Conservation (phyloP, 92 coral and sea anemone species). For the Porites lobata region DNA sequence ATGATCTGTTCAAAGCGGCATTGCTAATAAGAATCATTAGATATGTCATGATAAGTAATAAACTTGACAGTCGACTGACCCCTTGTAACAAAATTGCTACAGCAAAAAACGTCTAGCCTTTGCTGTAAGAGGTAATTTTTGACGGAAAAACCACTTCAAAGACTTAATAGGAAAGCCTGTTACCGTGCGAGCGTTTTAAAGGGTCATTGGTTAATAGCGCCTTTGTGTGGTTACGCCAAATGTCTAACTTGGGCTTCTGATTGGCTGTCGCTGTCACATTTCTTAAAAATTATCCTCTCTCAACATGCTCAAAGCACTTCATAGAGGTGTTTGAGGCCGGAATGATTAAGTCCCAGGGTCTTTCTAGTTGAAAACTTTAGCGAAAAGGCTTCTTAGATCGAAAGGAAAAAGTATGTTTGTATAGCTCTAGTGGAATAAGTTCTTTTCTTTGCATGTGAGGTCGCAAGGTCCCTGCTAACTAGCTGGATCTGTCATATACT, state of each 20-base stretch:
- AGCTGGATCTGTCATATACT: slow-evolving; percentile 74
- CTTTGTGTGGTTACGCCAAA: slow-evolving; percentile 56
- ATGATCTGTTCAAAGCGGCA: slow-evolving; percentile 49
- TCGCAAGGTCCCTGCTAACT: slow-evolving; percentile 73
- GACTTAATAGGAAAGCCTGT: background rate
- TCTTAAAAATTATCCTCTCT: slow-evolving; percentile 54
- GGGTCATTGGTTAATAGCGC: slow-evolving; percentile 44
- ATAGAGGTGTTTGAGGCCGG: slow-evolving; percentile 50
- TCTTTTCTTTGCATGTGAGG: slow-evolving; percentile 17
- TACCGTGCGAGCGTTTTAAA: background rate
- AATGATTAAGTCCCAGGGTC: slow-evolving; percentile 26
- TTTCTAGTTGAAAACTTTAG: slow-evolving; percentile 34
- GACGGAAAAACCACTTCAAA: slow-evolving; percentile 31
- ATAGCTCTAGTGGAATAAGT: slow-evolving; percentile 11
- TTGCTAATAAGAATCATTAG: slow-evolving; percentile 52
- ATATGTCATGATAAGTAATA: slow-evolving; percentile 30
- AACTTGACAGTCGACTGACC: slow-evolving; percentile 24
- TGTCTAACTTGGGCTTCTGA: slow-evolving; percentile 44
- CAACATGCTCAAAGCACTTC: slow-evolving; percentile 26
- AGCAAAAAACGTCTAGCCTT: background rate
- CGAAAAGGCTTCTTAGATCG: slow-evolving; percentile 9
- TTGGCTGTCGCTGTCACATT: slow-evolving; percentile 59
- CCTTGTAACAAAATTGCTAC: slow-evolving; percentile 17
- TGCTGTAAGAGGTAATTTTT: slow-evolving; percentile 8
- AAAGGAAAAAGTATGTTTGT: slow-evolving; percentile 12